A percentile compares a stretch with the other conserved stretches of the same genome.
Evolutionary conservation across 2,797 vertebrate genomes (phyloP).

Genomic region (Silurus lanzhouensis): DNA sequence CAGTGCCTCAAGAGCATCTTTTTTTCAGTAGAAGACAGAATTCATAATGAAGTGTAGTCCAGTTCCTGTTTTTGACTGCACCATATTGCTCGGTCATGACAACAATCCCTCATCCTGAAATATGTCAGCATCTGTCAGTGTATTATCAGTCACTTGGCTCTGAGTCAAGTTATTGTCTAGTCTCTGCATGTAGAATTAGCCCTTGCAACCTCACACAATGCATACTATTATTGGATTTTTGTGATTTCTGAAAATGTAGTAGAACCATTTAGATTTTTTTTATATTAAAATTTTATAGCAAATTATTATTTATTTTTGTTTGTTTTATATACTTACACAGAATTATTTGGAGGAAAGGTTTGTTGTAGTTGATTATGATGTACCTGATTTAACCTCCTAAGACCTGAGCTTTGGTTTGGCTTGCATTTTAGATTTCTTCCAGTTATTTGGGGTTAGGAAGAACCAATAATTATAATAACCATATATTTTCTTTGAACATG

Average conservation of each 20-base stretch:
- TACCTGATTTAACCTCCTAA: background rate
- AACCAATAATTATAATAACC: too few species aligned
- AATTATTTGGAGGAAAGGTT: background rate
- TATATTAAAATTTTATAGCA: background rate
- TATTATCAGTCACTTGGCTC: background rate
- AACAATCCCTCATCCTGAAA: background rate
- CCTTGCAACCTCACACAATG: background rate
- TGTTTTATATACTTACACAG: background rate
- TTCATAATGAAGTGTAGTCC: background rate
- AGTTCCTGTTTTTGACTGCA: background rate
- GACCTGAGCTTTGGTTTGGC: too few species aligned
- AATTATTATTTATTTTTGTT: background rate
- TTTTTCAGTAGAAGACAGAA: background rate
- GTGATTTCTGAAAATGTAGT: background rate
- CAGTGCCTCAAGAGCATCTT: background rate
- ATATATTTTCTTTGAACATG: too few species aligned
- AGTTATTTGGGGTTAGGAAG: too few species aligned
- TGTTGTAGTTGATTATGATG: background rate
- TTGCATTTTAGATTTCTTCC: too few species aligned
- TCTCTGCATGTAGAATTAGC: background rate
- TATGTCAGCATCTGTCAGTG: constrained; percentile 5
- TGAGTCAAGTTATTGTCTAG: constrained; percentile 2
- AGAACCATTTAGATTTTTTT: background rate
- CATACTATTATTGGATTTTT: background rate
- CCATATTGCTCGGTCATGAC: background rate